phyloP scores from a whole-genome alignment of 2,888 invertebrate genomes.

The Meta bourneti region DNA sequence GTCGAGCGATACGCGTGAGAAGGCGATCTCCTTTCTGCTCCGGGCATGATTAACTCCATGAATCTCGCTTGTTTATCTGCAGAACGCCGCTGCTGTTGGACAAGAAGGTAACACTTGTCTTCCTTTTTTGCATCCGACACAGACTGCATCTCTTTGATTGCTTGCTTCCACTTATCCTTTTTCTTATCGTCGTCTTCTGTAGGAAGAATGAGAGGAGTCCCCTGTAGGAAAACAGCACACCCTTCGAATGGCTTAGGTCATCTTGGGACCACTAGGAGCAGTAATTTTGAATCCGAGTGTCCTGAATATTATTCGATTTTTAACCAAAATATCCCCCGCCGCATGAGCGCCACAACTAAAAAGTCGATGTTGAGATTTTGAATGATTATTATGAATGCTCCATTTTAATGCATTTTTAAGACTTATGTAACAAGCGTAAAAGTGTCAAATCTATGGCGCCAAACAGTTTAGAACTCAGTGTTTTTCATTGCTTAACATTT shows the following conservation, averaged over 20 bases:
- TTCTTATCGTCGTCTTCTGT: not conserved
- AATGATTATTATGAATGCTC: too few relatives aligned
- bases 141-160: not conserved
- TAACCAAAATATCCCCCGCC: not conserved
- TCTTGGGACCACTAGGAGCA: too few relatives aligned
- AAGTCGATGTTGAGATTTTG: not conserved
- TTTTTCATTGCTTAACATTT: too few relatives aligned
- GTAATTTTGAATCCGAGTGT: too few relatives aligned
- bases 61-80: slow-evolving; percentile 53
- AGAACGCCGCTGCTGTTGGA: slow-evolving; percentile 14
- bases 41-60: slow-evolving; percentile 60
- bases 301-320: too few relatives aligned
- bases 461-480: too few relatives aligned
- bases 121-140: not conserved
- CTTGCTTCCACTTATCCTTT: not conserved
- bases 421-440: too few relatives aligned
- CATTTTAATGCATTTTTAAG: too few relatives aligned
- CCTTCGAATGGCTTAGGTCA: too few relatives aligned
- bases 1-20: slow-evolving; percentile 68
- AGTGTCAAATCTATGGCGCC: too few relatives aligned
- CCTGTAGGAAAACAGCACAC: not conserved
- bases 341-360: not conserved
- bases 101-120: slow-evolving; percentile 47
- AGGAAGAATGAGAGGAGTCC: slow-evolving; percentile 11
- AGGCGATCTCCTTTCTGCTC: slow-evolving; percentile 17